Conservation (phyloP, 2,113 vertebrate genomes). For the Uria lomvia region DNA sequence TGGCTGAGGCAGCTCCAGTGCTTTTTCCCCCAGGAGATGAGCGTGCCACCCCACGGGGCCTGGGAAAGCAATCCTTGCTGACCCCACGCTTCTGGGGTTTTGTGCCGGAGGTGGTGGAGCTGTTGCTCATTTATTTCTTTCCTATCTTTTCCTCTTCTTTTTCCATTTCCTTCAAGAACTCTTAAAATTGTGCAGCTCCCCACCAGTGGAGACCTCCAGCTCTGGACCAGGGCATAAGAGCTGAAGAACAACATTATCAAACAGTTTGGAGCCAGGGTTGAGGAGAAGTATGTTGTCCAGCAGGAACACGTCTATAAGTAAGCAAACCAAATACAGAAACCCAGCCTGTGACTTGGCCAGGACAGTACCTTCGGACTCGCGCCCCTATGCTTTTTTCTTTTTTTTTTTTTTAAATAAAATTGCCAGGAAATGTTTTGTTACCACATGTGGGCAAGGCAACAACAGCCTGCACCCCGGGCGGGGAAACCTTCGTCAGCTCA, state of each 20-base stretch:
- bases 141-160: not conserved
- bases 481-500: not conserved
- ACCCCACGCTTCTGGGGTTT: accelerated
- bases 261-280: not conserved
- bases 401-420: not conserved
- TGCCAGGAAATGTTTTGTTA: not conserved
- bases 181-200: not conserved
- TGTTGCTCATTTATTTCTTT: not conserved
- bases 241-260: not conserved
- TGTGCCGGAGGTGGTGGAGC: not conserved
- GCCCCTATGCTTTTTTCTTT: accelerated
- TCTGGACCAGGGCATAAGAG: not conserved
- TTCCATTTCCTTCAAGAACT: not conserved
- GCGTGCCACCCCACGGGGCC: not conserved
- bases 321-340: not conserved
- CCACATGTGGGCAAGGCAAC: not conserved
- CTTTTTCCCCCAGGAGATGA: not conserved
- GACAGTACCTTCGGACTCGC: not conserved
- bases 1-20: not conserved
- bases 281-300: not conserved
- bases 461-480: not conserved
- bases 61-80: not conserved
- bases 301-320: not conserved
- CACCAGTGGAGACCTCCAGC: not conserved
- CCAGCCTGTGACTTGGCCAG: not conserved